Evolutionary conservation across 2,888 invertebrate species (phyloP), one percentile per base, ranked within the genome.

Genomic region (Phania funesta): DNA sequence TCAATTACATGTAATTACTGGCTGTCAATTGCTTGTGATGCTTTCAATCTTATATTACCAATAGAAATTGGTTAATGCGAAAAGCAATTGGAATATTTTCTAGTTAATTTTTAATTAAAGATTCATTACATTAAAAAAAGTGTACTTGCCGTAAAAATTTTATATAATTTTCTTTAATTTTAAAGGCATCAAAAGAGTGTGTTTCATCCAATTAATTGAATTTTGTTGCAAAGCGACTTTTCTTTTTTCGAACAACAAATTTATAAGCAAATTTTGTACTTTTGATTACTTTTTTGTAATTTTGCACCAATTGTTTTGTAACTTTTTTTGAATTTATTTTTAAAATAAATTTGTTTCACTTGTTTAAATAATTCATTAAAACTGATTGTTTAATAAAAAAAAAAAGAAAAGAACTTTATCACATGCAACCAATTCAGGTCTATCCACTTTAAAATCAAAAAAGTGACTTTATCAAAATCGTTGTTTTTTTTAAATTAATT

Each of bases 81-180:
- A 8, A 2, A 5, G 0, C 32, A 32, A 32, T 4, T 32, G 3
- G 32, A 9, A 1, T 11, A n/a, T n/a, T 11, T 32, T 9, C 8
- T 11, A 11, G 32, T 11, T 1, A 32, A 32, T 32, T 9, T 11
- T 32, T 32, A 11, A 32, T 32, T 20, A 29, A 16, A 44, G 26
- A 18, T 26, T 52, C 0, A 7, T 3, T 13, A 41, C 11, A 41
- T 24, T 20, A 2, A 13, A 13, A 1, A 3, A 0, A n/a, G 9
- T 22, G 35, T 80, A 74, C 68, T 74, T 74, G 80, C 74, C 74
- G 67, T 80, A 18, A 46, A 56, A 56, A 11, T 62, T 62, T 68
- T 60, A 52, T 46, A 46, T 64, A 56, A 48, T 62, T 48, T 54
- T 46, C 48, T 18, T 48, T 16, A 62, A 70, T 54, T 80, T 67